phyloP scores from a whole-genome alignment of 1,140 invertebrate genomes.

The Riptortus pedestris region DNA sequence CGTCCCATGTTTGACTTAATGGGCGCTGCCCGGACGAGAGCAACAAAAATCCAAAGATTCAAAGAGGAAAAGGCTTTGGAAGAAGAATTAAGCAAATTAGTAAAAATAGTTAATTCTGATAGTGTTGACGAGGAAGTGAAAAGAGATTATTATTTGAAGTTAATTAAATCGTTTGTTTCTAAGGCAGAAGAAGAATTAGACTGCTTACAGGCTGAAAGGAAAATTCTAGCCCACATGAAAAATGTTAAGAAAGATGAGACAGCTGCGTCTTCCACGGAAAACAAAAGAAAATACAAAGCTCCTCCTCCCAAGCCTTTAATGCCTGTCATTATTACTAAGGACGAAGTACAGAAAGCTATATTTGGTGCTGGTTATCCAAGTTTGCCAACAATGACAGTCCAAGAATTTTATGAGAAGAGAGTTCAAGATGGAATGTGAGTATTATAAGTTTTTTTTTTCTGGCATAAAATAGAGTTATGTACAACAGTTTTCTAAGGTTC shows the following conservation, averaged over 20 bases:
- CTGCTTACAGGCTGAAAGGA: slow-evolving; percentile 58
- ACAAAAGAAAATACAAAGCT: slow-evolving; percentile 24
- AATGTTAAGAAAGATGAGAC: slow-evolving; percentile 36
- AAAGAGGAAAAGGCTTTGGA: slow-evolving; percentile 70
- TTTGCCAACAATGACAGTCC: slow-evolving; percentile 79
- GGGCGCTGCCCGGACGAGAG: slow-evolving; percentile 38
- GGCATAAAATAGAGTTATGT: too few relatives aligned
- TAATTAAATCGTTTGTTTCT: slow-evolving; percentile 63
- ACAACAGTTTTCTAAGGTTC: neutral
- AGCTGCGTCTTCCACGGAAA: slow-evolving; percentile 25
- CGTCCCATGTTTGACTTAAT: slow-evolving; percentile 29
- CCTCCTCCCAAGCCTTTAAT: slow-evolving; percentile 47
- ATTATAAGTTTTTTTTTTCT: neutral
- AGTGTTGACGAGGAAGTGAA: slow-evolving; percentile 68
- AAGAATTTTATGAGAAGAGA: slow-evolving; percentile 90
- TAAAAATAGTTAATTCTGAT: slow-evolving; percentile 34
- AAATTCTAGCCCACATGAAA: slow-evolving; percentile 60
- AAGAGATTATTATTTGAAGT: slow-evolving; percentile 69
- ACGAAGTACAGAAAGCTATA: slow-evolving; percentile 81
- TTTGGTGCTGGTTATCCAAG: slow-evolving; percentile 91
- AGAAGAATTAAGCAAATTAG: slow-evolving; percentile 43
- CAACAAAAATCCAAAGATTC: slow-evolving; percentile 68
- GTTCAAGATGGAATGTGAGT: slow-evolving; percentile 65
- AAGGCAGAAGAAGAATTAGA: slow-evolving; percentile 67
- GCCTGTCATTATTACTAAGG: slow-evolving; percentile 86